Conservation (phyloP, 2,888 invertebrate genomes). For the Eristalis pertinax region DNA sequence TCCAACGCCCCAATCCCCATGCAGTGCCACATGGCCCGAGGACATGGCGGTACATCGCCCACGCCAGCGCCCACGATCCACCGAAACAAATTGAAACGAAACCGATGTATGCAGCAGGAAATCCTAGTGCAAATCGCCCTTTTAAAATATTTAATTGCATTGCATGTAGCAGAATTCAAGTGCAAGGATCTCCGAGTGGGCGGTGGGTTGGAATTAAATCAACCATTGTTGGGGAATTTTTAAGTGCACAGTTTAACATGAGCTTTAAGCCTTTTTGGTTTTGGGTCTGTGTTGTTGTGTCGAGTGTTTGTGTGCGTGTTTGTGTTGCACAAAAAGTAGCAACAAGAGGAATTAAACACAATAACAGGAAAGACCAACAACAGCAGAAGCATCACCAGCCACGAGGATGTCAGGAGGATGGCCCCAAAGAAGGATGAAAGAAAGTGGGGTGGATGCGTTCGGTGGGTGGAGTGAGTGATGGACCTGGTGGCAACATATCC, state of each 20-base stretch:
- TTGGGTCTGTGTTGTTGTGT: constrained; percentile 64
- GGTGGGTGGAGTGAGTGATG: not conserved
- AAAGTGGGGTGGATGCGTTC: not conserved
- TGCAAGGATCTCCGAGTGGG: constrained; percentile 49
- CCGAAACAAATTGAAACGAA: constrained; percentile 71
- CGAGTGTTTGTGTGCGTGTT: constrained; percentile 8
- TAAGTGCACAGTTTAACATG: constrained; percentile 71
- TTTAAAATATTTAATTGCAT: constrained; percentile 71
- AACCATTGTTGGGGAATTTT: constrained; percentile 69
- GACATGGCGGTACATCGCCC: constrained; percentile 13
- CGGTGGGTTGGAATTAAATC: constrained; percentile 56
- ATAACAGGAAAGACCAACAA: constrained; percentile 61
- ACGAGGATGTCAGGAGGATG: constrained; percentile 30
- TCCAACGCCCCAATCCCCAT: not conserved
- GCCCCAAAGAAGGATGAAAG: constrained; percentile 1
- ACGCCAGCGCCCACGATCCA: constrained; percentile 14
- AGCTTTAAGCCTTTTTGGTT: constrained; percentile 71
- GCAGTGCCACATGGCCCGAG: constrained; percentile 10
- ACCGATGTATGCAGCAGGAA: constrained; percentile 68
- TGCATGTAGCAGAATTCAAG: constrained; percentile 68
- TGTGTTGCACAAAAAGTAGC: constrained; percentile 33
- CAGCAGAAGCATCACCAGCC: not conserved
- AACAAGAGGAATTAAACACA: constrained; percentile 68
- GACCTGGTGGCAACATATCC: constrained; percentile 55
- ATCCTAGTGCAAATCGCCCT: constrained; percentile 72